These are phyloP conservation scores for Enhydra lutris DNA, from an alignment of 2,113 vertebrate species.

Conservation along the genomic window DNA sequence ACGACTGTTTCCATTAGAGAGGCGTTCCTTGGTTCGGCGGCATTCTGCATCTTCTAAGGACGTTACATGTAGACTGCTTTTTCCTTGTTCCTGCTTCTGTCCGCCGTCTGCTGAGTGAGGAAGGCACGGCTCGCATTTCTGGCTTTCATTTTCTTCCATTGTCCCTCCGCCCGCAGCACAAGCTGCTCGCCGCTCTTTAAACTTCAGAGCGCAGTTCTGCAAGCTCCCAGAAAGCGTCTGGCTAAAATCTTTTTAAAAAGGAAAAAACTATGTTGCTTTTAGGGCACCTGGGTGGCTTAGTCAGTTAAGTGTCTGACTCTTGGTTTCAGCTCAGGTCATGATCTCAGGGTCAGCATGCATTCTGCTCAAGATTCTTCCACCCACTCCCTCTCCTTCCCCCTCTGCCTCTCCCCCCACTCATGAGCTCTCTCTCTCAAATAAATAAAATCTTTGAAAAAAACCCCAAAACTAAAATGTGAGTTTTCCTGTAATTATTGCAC, in stretches of 20 bases:
- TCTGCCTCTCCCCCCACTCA: background rate
- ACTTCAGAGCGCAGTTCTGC: slow-evolving; percentile 46
- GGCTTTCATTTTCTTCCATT: slow-evolving; percentile 85
- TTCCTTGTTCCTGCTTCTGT: slow-evolving; percentile 81
- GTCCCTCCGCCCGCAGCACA: slow-evolving; percentile 77
- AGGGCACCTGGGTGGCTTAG: background rate
- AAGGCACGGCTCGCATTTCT: slow-evolving; percentile 80
- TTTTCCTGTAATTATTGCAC: background rate
- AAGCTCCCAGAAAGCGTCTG: slow-evolving; percentile 59
- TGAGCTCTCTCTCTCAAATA: background rate
- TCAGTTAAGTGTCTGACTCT: background rate
- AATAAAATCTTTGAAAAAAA: background rate
- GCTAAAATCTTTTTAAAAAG: background rate
- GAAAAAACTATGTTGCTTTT: background rate
- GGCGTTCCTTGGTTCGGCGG: slow-evolving; percentile 86
- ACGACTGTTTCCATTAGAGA: slow-evolving; percentile 85
- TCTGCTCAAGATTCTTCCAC: background rate
- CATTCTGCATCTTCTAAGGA: slow-evolving; percentile 85
- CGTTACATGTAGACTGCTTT: slow-evolving; percentile 80
- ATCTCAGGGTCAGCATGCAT: background rate
- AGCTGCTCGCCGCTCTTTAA: slow-evolving; percentile 50
- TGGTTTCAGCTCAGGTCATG: background rate
- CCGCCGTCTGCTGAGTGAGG: slow-evolving; percentile 74
- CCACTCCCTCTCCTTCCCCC: background rate
- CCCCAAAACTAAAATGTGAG: background rate